Percentiles rank a stretch among this genome's conserved stretches.
Conservation (phyloP, 2,113 vertebrate genomes). For the Corynorhinus townsendii region DNA sequence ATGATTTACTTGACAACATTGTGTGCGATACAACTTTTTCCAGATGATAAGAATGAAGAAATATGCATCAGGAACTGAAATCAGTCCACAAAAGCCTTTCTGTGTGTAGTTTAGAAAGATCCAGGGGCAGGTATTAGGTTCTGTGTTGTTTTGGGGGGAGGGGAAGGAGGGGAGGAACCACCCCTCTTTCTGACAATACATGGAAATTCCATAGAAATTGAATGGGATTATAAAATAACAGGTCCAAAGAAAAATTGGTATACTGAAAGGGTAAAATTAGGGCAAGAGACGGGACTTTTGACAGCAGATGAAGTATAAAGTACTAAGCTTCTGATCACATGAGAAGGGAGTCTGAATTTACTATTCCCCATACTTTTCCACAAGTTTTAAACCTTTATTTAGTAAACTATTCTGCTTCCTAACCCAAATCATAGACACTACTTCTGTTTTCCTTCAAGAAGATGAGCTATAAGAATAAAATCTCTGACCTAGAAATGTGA, state of each 20-base stretch:
- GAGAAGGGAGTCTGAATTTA: not conserved
- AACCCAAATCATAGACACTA: not conserved
- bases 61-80: not conserved
- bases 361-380: not conserved
- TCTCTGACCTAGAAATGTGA: constrained; percentile 47
- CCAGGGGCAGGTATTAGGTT: not conserved
- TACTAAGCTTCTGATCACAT: not conserved
- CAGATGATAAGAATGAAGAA: not conserved
- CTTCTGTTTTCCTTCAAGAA: constrained; percentile 22
- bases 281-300: not conserved
- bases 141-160: not conserved
- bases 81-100: not conserved
- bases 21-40: not conserved
- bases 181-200: not conserved
- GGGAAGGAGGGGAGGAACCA: not conserved
- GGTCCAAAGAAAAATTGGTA: not conserved
- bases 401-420: constrained; percentile 4
- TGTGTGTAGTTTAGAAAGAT: not conserved
- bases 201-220: not conserved
- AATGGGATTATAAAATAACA: not conserved
- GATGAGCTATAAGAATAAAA: constrained; percentile 3
- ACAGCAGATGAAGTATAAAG: not conserved
- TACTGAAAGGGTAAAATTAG: not conserved
- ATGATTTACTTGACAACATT: not conserved
- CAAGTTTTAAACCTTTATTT: not conserved